Base-by-base conservation (phyloP, 1,140 invertebrate species). In the Heliconius hermathena region DNA sequence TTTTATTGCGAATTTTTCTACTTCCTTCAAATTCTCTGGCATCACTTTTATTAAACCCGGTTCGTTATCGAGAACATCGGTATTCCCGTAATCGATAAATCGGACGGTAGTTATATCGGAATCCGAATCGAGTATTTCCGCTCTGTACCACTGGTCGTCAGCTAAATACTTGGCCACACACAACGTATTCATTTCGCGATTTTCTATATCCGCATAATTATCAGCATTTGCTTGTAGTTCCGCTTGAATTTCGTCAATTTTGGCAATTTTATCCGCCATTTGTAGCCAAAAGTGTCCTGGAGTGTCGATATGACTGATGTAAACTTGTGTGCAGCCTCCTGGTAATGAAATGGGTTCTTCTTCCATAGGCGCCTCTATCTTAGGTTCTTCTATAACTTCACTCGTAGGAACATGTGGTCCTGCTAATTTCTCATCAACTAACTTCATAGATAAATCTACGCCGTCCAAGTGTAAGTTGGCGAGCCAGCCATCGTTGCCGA, bases 1-100 rank as follows among this genome's bases (percentile, higher is more conserved):
- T 81, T 96, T 96, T 8, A 96, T 87, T 1, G 96, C 96, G 77
- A 96, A 96, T 11, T 95, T 92, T 73, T 96, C 95, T 1, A 95
- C 86, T 20, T 90, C 90, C 76, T 91, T 93, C 82, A 95, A 92
- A 60, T 95, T 90, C 18, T 95, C 93, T 0, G 96, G 95, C 41
- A 97, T 90, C 11, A 94, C 90, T 85, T 97, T 97, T 1, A 97
- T 94, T 13, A 95, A 88, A 1, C 89, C 93, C 0, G 93, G 93
- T 16, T 94, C 93, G 74, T 96, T 96, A 54, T 96, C 95, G 0
- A 97, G 94, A 1, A 96, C 95, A 84, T 97, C 97, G 0, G 96
- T 97, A 81, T 97, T 97, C 9, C 98, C 98, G 88, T 97, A 98
- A 88, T 99, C 98, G 5, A 98, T 96, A 86, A 98, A 98, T 38